phyloP scores from a whole-genome alignment of 2,797 vertebrate species.

The Phalanger gymnotis region DNA sequence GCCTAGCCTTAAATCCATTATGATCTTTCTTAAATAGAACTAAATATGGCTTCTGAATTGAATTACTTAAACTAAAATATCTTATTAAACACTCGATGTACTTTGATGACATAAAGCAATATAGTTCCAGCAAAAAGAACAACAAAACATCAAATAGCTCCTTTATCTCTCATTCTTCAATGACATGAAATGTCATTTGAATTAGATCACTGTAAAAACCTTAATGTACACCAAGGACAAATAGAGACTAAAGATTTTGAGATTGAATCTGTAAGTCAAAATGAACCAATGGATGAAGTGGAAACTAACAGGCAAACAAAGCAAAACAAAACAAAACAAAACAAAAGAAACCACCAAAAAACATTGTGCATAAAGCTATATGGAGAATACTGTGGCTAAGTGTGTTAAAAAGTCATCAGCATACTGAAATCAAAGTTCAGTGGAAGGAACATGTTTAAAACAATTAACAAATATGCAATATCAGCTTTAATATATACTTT shows the following conservation, averaged over 20 bases:
- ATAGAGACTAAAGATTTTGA: not conserved
- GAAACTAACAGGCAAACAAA: not conserved
- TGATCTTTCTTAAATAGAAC: not conserved
- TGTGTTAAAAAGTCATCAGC: not conserved
- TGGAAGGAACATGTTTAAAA: not conserved
- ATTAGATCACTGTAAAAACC: not conserved
- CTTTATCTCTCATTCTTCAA: not conserved
- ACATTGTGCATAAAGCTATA: not conserved
- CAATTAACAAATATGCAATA: not conserved
- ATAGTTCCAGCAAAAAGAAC: not conserved
- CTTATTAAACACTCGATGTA: not conserved
- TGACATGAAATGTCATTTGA: not conserved
- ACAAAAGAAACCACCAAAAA: not conserved
- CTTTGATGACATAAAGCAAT: not conserved
- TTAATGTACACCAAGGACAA: not conserved
- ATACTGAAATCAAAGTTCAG: not conserved
- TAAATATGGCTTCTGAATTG: not conserved
- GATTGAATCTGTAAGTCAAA: not conserved
- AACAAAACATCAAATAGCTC: not conserved
- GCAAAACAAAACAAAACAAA: not conserved
- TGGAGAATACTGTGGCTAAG: not conserved
- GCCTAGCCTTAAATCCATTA: not conserved
- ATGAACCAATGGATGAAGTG: not conserved
- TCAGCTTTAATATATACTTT: not conserved
- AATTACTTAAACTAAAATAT: not conserved